phyloP scores from a whole-genome alignment of 2,797 vertebrate species.

The Sebastiscus tertius region DNA sequence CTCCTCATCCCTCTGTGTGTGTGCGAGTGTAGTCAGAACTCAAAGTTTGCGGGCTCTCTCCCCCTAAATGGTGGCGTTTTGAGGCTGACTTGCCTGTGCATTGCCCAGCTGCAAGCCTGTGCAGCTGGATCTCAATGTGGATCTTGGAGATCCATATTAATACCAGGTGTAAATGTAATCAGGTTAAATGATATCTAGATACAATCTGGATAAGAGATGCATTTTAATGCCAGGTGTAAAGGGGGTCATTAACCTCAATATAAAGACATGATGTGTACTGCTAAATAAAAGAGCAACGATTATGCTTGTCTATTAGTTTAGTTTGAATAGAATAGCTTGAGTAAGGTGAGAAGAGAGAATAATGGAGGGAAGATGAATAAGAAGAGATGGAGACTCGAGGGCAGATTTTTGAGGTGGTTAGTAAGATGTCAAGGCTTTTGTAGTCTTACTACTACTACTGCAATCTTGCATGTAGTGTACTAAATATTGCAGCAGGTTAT shows the following conservation, averaged over 20 bases:
- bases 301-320: background rate
- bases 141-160: background rate
- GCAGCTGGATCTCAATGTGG: background rate
- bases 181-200: background rate
- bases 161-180: background rate
- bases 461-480: background rate
- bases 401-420: background rate
- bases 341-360: background rate
- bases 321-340: background rate
- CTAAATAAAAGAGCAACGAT: background rate
- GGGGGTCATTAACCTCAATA: too few species aligned
- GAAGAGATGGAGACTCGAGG: background rate
- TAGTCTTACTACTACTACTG: background rate
- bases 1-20: too few species aligned
- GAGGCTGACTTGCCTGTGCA: too few species aligned
- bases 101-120: too few species aligned
- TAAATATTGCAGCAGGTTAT: conserved; percentile 9
- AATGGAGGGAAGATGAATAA: background rate
- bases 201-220: background rate
- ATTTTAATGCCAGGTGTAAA: background rate
- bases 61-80: too few species aligned
- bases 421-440: background rate
- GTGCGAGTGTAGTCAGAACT: too few species aligned
- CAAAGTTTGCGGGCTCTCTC: too few species aligned
- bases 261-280: background rate